phyloP scores from a whole-genome alignment of 2,888 invertebrate species.

The Melieria picta region DNA sequence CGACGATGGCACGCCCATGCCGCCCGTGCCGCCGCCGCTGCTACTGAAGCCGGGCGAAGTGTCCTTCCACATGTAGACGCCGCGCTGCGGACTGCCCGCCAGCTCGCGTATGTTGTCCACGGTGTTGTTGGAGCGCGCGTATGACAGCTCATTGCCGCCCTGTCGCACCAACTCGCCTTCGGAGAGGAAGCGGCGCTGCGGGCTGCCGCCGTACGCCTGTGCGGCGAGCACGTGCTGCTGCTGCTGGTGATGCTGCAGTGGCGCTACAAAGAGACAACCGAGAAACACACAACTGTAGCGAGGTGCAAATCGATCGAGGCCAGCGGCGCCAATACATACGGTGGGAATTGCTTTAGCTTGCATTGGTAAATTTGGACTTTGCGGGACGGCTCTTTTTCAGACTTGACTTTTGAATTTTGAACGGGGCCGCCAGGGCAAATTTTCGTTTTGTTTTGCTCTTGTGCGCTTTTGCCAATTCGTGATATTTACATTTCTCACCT shows the following conservation, averaged over 20 bases:
- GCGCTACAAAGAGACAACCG: background rate
- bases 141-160: conserved; percentile 70
- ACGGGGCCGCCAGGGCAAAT: conserved; percentile 3
- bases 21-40: conserved; percentile 46
- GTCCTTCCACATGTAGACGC: conserved; percentile 83
- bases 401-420: conserved; percentile 13
- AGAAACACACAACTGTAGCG: background rate
- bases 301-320: background rate
- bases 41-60: conserved; percentile 73
- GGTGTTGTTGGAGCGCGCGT: conserved; percentile 78
- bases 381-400: conserved; percentile 9
- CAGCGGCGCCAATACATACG: conserved; percentile 7
- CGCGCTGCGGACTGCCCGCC: conserved; percentile 87
- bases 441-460: conserved; percentile 17
- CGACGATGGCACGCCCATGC: conserved; percentile 43
- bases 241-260: conserved; percentile 47
- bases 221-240: conserved; percentile 48
- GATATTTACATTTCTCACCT: conserved; percentile 8
- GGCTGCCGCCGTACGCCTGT: conserved; percentile 70
- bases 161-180: conserved; percentile 84
- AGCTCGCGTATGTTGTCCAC: conserved; percentile 89
- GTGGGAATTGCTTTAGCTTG: background rate
- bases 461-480: conserved; percentile 16
- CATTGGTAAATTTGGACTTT: background rate
- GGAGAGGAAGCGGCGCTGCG: conserved; percentile 81